phyloP scores from a whole-genome alignment of 2,888 invertebrate genomes.

The Automeris io region DNA sequence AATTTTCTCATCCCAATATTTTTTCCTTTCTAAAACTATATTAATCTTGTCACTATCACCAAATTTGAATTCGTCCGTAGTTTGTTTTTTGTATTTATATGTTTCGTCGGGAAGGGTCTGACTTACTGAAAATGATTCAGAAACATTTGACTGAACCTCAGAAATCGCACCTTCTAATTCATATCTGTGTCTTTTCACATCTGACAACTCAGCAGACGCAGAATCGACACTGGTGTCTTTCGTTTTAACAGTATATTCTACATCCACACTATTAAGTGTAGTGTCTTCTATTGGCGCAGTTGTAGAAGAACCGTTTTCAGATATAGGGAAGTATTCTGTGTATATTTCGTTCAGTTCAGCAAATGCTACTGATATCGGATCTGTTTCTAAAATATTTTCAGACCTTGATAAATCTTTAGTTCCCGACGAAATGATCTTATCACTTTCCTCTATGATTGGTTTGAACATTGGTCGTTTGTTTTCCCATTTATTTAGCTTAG shows the following conservation, averaged over 20 bases:
- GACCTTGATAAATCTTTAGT: constrained; percentile 34
- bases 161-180: constrained; percentile 67
- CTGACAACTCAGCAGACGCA: constrained; percentile 64
- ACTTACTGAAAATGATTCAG: constrained; percentile 75
- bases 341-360: constrained; percentile 63
- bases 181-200: constrained; percentile 68
- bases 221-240: constrained; percentile 59
- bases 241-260: constrained; percentile 30
- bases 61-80: constrained; percentile 39
- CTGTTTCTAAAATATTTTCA: constrained; percentile 40
- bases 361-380: constrained; percentile 63
- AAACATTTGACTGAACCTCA: constrained; percentile 72
- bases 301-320: constrained; percentile 36
- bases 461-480: constrained; percentile 50
- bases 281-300: constrained; percentile 27
- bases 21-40: constrained; percentile 66
- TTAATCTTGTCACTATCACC: constrained; percentile 42
- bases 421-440: constrained; percentile 44
- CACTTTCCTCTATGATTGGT: constrained; percentile 66
- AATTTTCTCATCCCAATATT: constrained; percentile 71
- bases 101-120: constrained; percentile 49
- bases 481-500: constrained; percentile 41
- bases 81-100: constrained; percentile 16
- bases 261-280: constrained; percentile 24
- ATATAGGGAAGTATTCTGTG: constrained; percentile 49